These are phyloP conservation scores for Caenorhabditis drosophilae DNA, from an alignment of 2,888 invertebrate species.

Conservation along the genomic window DNA sequence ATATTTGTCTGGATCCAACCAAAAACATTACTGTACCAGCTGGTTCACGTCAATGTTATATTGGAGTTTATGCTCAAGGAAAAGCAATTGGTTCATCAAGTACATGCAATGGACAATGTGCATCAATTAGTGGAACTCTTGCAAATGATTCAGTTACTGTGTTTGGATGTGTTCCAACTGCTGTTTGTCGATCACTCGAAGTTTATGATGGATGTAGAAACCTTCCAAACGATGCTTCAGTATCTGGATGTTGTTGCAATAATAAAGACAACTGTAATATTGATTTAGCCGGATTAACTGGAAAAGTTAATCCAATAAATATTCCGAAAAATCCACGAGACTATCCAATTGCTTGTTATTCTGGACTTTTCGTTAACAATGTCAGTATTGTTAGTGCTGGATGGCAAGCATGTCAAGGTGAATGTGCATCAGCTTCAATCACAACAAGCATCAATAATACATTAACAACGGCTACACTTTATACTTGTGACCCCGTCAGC, in stretches of 20 bases:
- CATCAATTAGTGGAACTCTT: conserved; percentile 31
- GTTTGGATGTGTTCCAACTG: conserved; percentile 44
- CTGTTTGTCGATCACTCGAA: conserved; percentile 36
- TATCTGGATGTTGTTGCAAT: conserved; percentile 50
- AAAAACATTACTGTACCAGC: conserved; percentile 42
- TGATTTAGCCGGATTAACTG: conserved; percentile 22
- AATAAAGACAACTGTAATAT: conserved; percentile 49
- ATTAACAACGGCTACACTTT: conserved; percentile 27
- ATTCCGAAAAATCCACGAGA: conserved; percentile 14
- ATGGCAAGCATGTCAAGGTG: conserved; percentile 48
- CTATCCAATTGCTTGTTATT: conserved; percentile 42
- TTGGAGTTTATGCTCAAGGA: conserved; percentile 41
- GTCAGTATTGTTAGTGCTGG: conserved; percentile 17
- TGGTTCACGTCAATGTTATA: conserved; percentile 35
- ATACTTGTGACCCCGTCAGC: conserved; percentile 39
- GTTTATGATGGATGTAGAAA: conserved; percentile 45
- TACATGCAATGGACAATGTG: conserved; percentile 44
- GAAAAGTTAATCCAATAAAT: conserved; percentile 20
- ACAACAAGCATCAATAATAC: conserved; percentile 23
- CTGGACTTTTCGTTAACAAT: conserved; percentile 35
- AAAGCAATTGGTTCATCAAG: conserved; percentile 39
- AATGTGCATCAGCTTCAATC: conserved; percentile 41
- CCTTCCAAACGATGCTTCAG: conserved; percentile 16
- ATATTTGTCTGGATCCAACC: conserved; percentile 45
- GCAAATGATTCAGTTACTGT: conserved; percentile 22